phyloP scores from a whole-genome alignment of 2,797 vertebrate species.

The Moxostoma hubbsi region DNA sequence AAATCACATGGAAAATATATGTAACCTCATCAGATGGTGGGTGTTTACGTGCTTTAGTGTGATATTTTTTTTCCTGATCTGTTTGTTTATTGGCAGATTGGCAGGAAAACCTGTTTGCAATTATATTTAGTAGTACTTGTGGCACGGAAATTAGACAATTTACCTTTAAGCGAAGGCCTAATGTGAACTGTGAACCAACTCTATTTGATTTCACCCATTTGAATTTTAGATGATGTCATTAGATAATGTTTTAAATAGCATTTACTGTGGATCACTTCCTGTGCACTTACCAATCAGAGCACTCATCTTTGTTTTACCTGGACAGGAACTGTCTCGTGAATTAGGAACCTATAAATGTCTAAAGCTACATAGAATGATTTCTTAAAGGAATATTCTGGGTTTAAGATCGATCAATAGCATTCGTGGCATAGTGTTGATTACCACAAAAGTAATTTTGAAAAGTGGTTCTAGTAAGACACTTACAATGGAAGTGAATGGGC shows the following conservation, averaged over 20 bases:
- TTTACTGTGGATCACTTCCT: conserved; percentile 27
- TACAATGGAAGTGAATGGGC: too few relatives aligned
- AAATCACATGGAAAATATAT: too few relatives aligned
- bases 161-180: neutral
- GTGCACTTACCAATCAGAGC: conserved; percentile 33
- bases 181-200: neutral
- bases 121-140: too few relatives aligned
- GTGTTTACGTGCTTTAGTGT: too few relatives aligned
- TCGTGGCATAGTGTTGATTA: too few relatives aligned
- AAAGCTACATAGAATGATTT: conserved; percentile 17
- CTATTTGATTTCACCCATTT: conserved; percentile 6
- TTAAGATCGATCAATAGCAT: too few relatives aligned
- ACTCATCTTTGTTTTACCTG: neutral
- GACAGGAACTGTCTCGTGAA: neutral
- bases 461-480: too few relatives aligned
- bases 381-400: neutral
- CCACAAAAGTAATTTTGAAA: too few relatives aligned
- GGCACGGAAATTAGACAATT: neutral
- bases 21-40: too few relatives aligned
- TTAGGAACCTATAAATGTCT: neutral
- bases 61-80: too few relatives aligned
- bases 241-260: conserved; percentile 41
- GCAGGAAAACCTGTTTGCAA: neutral
- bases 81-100: neutral
- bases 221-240: conserved; percentile 23